Base-by-base conservation (phyloP, 2,888 invertebrate genomes). In the Sthenelais limicola region DNA sequence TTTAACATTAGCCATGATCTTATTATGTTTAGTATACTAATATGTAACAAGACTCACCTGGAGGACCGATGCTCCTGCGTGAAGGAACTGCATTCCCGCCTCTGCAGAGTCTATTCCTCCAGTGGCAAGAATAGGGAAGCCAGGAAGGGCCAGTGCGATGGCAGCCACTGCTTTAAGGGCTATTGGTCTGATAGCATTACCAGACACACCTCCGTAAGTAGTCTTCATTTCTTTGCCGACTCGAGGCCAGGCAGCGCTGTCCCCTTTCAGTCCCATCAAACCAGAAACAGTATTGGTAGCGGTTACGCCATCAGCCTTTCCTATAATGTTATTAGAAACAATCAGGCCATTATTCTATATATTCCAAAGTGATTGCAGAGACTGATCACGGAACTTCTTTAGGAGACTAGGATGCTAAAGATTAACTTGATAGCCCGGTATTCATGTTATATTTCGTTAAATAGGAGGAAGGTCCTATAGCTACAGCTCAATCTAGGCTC, bases 51-150 rank as follows among this genome's bases (percentile, higher is more conserved):
- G 9, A 38, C 38, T n/a, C 5, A 95, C 94, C 91, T 98, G 98
- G 0, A 99, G 90, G 0, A 94, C 93, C 0, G 94, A 92, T 2
- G 98, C 97, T 0, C 98, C 99, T 77, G 95, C 94, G 85, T 95
- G 92, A 2, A 99, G 89, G 86, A 96, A 99, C 89, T 98, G 97
- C n/a, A 97, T 87, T 0, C 96, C 94, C 0, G 94, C 93, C 76
- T 98, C 97, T 0, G 98, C 98, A 0, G 97, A 96, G 89, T 99
- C 98, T 24, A 99, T 93, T 0, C 99, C 99, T 7, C 98, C 98
- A 72, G 97, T 96, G 30, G 98, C 98, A 76, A 99, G 90, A 73
- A 99, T 94, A 0, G 97, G 94, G 88, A 95, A 97, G 0, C 92
- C 94, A 0, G 96, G 96, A 38, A 98, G 82, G 58, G 91, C 92